Evolutionary conservation across 2,888 invertebrate species (phyloP), one percentile per base, ranked within the genome.

Genomic region (Himalopsyche anomala): DNA sequence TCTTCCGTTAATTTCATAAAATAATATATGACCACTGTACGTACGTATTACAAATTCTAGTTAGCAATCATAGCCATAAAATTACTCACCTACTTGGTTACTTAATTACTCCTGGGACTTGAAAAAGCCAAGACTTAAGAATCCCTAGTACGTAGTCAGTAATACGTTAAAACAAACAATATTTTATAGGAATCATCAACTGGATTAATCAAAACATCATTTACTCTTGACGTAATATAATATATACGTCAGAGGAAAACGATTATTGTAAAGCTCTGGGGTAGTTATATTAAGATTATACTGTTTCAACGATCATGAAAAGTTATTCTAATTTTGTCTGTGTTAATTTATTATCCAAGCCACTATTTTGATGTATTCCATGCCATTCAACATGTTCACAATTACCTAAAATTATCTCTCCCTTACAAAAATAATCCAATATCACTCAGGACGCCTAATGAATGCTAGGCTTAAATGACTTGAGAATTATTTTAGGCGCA

Each of bases 401-500:
- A 62, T 19, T 62, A 62, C 62, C 62, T 9, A 62, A 62, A 62
- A 19, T 62, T 62, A 62, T 62, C 62, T 62, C 62, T 62, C 62
- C 62, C 62, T 19, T 19, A 62, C 62, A 62, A 62, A 62, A 62
- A 62, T 62, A 62, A 62, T 62, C 62, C 62, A 19, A 62, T 62
- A 62, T 62, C 62, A 62, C 62, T 62, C 62, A 62, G 62, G 62
- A 62, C 62, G 62, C 19, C 62, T 62, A 62, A 62, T 62, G 62
- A 62, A 62, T n/a, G 8, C 62, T 19, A 19, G 62, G 62, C 62
- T 62, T 62, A 62, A 62, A 62, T 62, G 62, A 62, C 62, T 62
- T 62, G 62, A 62, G 62, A 62, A 62, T 62, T 62, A 62, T 62
- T 62, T 62, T 62, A 62, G 62, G 62, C 62, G 62, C 19, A 62